Evolutionary conservation across 2,797 vertebrate species (phyloP).

Genomic region (Anomalospiza imberbis): DNA sequence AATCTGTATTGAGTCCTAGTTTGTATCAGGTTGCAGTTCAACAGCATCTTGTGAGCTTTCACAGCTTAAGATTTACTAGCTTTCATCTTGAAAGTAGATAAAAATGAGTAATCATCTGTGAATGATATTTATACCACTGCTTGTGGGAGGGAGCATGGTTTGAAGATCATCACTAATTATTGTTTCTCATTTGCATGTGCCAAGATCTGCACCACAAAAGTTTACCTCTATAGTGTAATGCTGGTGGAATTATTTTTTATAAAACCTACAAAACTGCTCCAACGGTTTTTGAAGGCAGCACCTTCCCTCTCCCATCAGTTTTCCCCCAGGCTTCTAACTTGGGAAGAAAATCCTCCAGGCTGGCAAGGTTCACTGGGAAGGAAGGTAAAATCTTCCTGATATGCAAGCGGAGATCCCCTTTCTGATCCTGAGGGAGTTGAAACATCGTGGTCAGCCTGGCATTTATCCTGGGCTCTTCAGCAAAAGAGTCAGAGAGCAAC

Average conservation of each 20-base stretch:
- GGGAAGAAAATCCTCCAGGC: neutral
- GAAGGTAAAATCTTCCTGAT: neutral
- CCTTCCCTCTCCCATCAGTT: neutral
- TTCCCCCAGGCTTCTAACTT: neutral
- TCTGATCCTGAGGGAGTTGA: neutral
- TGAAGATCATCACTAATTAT: conserved; percentile 5
- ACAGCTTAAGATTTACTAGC: conserved; percentile 1
- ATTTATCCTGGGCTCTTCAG: neutral
- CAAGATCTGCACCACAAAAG: neutral
- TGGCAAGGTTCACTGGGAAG: neutral
- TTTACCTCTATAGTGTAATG: neutral
- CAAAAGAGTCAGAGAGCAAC: neutral
- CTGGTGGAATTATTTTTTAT: neutral
- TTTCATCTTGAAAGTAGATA: neutral
- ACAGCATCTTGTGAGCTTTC: neutral
- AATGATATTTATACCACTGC: conserved; percentile 11
- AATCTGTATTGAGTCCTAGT: neutral
- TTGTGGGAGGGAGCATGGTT: conserved; percentile 40
- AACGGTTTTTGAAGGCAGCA: neutral
- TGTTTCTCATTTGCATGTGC: conserved; percentile 31
- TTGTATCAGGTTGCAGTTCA: neutral
- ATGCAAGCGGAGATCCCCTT: fast-evolving
- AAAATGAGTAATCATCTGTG: conserved; percentile 51
- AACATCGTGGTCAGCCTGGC: neutral
- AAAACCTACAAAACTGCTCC: neutral